Conservation (phyloP, 1,140 invertebrate genomes). For the Schlechtendalia chinensis region DNA sequence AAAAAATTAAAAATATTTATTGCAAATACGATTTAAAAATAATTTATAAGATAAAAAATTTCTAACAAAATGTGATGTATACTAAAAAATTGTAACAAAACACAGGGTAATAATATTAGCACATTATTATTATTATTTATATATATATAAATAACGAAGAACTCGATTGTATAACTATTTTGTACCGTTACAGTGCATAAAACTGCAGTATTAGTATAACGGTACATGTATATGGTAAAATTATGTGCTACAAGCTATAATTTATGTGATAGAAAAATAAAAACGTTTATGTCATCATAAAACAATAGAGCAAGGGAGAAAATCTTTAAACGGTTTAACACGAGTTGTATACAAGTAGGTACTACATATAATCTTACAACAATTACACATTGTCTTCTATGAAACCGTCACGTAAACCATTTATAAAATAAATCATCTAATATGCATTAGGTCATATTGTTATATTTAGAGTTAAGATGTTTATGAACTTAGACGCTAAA, state of each 20-base stretch:
- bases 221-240: background rate
- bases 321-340: background rate
- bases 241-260: background rate
- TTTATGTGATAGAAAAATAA: background rate
- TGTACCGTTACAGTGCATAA: background rate
- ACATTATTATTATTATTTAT: too few relatives aligned
- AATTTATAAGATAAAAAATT: too few relatives aligned
- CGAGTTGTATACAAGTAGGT: background rate
- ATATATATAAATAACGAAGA: background rate
- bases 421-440: background rate
- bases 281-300: background rate
- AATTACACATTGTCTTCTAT: background rate
- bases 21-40: too few relatives aligned
- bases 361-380: background rate
- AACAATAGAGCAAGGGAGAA: background rate
- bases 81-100: too few relatives aligned
- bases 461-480: background rate
- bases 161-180: background rate
- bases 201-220: background rate
- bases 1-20: too few relatives aligned
- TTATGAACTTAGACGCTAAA: too few relatives aligned
- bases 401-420: background rate
- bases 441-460: background rate
- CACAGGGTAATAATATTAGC: too few relatives aligned
- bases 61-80: too few relatives aligned